Conservation (phyloP, 2,113 vertebrate species). For the Spermophilus dauricus region DNA sequence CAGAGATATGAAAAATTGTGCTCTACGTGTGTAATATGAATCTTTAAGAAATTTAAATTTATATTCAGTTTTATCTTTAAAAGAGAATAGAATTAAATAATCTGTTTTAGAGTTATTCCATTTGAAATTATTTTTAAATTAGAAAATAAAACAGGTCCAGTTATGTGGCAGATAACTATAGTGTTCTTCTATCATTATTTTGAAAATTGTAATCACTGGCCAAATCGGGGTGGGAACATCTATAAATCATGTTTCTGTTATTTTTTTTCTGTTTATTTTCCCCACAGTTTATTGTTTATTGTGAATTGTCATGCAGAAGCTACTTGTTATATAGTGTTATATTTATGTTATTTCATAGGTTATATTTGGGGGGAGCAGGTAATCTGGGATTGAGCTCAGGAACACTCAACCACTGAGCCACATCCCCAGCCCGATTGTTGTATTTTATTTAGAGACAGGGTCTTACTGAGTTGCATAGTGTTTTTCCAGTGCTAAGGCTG, state of each 20-base stretch:
- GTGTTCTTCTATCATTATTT: not conserved
- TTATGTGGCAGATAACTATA: not conserved
- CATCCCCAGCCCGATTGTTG: no score
- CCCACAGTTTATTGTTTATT: constrained; percentile 22
- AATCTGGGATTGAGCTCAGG: no score
- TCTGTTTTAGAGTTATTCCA: not conserved
- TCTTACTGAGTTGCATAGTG: no score
- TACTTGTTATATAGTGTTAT: constrained; percentile 72
- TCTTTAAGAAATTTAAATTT: constrained; percentile 49
- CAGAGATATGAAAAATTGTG: no score
- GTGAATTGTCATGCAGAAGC: constrained; percentile 38
- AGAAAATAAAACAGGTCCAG: not conserved
- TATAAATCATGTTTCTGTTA: not conserved
- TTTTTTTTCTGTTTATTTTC: not conserved
- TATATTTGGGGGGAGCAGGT: not conserved
- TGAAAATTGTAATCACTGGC: not conserved
- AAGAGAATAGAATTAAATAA: not conserved
- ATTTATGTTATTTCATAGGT: constrained; percentile 16
- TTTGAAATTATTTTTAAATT: constrained; percentile 13
- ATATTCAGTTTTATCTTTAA: not conserved
- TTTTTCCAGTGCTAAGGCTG: no score
- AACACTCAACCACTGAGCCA: no score
- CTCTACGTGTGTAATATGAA: no score
- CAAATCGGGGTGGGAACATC: not conserved
- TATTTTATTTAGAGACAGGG: no score